These are phyloP conservation scores for Eciton burchellii DNA, from an alignment of 1,140 invertebrate species.

Conservation along the genomic window DNA sequence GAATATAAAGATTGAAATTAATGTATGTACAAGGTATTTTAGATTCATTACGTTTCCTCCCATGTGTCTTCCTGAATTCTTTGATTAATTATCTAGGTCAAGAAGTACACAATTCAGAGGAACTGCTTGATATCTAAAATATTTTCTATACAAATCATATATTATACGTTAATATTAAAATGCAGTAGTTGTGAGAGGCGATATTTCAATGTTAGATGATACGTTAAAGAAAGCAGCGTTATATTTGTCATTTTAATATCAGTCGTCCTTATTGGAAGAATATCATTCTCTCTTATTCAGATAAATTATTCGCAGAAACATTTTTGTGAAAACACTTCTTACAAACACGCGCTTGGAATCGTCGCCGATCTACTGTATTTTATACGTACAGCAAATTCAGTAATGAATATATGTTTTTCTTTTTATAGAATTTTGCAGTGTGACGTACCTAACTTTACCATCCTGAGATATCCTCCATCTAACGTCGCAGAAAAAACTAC, in stretches of 20 bases:
- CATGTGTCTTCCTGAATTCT: background rate
- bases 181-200: conserved; percentile 50
- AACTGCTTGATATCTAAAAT: conserved; percentile 7
- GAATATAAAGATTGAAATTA: conserved; percentile 39
- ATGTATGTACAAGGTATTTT: conserved; percentile 42
- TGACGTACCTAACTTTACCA: conserved; percentile 45
- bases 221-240: conserved; percentile 41
- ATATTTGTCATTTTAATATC: conserved; percentile 36
- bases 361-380: conserved; percentile 53
- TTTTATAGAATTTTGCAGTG: conserved; percentile 29
- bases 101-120: background rate
- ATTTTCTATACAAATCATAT: conserved; percentile 21
- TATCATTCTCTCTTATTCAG: conserved; percentile 29
- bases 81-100: background rate
- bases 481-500: conserved; percentile 1
- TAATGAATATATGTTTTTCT: conserved; percentile 26
- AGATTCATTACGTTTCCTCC: conserved; percentile 13
- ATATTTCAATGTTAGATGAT: conserved; percentile 35
- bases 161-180: conserved; percentile 27
- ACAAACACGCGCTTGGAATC: conserved; percentile 37
- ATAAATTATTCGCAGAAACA: conserved; percentile 27
- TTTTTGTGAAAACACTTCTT: conserved; percentile 46
- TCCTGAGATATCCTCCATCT: conserved; percentile 7
- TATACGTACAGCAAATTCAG: conserved; percentile 52
- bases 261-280: conserved; percentile 41